Conservation (phyloP, 2,888 invertebrate species). For the Notocelia uddmanniana region DNA sequence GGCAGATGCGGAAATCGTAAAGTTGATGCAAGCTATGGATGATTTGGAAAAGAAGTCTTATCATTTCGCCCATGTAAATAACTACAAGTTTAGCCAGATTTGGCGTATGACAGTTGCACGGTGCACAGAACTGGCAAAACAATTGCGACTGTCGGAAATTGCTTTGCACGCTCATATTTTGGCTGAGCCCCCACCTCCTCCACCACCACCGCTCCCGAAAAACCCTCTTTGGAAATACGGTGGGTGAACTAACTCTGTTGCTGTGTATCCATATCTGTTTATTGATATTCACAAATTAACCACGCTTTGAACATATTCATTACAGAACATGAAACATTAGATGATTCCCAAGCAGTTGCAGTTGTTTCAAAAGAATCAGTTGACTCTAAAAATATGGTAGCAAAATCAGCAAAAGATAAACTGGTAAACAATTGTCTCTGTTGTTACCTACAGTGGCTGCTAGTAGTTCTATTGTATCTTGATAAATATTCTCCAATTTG, state of each 20-base stretch:
- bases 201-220: slow-evolving; percentile 66
- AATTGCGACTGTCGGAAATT: slow-evolving; percentile 70
- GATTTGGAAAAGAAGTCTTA: slow-evolving; percentile 90
- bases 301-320: slow-evolving; percentile 19
- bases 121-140: slow-evolving; percentile 61
- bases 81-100: slow-evolving; percentile 85
- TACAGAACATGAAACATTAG: slow-evolving; percentile 56
- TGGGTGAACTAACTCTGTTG: slow-evolving; percentile 46
- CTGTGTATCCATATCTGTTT: neutral
- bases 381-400: slow-evolving; percentile 52
- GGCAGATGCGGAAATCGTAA: slow-evolving; percentile 89
- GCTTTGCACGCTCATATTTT: slow-evolving; percentile 78
- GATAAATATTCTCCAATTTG: slow-evolving; percentile 48
- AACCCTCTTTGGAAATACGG: slow-evolving; percentile 70
- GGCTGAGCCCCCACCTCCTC: slow-evolving; percentile 74
- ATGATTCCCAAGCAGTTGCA: slow-evolving; percentile 36
- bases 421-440: slow-evolving; percentile 54
- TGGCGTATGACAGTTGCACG: slow-evolving; percentile 76
- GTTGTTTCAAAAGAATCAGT: slow-evolving; percentile 43
- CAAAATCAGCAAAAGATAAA: slow-evolving; percentile 60
- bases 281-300: neutral
- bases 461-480: neutral
- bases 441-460: neutral
- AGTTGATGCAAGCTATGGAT: slow-evolving; percentile 88
- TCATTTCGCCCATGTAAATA: slow-evolving; percentile 88